Conservation (phyloP, 2,797 vertebrate genomes). For the Mycteria americana region DNA sequence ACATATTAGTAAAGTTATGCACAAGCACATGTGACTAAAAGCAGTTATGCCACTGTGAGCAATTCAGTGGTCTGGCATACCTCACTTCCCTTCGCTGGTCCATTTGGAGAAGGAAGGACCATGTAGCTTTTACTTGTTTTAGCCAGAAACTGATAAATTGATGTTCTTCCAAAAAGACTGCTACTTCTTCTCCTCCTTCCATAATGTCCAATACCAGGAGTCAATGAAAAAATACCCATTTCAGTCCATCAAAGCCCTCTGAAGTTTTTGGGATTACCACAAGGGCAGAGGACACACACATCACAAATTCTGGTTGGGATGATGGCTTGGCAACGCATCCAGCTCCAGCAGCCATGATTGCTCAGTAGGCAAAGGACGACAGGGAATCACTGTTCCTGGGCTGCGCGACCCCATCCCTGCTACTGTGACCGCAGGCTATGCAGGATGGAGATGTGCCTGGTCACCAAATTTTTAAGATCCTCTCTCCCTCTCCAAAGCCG, state of each 20-base stretch:
- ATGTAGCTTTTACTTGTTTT: background rate
- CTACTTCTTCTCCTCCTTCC: background rate
- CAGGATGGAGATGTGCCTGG: background rate
- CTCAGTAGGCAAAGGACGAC: background rate
- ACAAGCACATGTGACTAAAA: background rate
- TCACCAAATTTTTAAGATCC: background rate
- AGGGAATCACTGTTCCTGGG: background rate
- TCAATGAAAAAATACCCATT: background rate
- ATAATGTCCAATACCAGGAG: background rate
- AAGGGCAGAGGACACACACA: background rate
- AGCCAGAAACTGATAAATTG: background rate
- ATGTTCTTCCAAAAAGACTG: background rate
- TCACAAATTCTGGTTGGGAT: background rate
- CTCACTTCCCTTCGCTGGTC: background rate
- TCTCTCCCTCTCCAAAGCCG: background rate
- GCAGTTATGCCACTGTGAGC: background rate
- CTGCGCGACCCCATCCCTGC: background rate
- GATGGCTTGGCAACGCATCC: background rate
- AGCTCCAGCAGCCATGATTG: background rate
- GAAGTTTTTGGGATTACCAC: background rate
- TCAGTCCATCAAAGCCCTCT: background rate
- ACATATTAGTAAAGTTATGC: background rate
- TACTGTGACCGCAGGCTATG: rapidly evolving
- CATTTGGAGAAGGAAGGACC: background rate
- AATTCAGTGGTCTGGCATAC: background rate